phyloP scores from a whole-genome alignment of 2,888 invertebrate species.

The Colostygia pectinataria region DNA sequence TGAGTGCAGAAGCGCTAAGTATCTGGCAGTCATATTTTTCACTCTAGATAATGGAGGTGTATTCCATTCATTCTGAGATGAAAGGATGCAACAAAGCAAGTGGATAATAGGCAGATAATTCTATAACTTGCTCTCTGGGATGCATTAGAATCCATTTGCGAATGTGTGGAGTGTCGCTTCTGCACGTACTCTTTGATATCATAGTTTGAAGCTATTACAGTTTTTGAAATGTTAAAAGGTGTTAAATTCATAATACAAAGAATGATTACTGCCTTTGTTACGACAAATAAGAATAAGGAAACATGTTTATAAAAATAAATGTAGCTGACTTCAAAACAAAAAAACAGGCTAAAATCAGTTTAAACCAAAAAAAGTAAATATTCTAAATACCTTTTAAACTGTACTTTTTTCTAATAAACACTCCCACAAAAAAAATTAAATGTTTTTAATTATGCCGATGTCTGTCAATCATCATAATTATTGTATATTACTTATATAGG shows the following conservation, averaged over 20 bases:
- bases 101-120: slow-evolving; percentile 78
- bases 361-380: no score
- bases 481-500: no score
- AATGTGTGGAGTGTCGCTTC: slow-evolving; percentile 35
- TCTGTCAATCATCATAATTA: no score
- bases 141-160: slow-evolving; percentile 73
- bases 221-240: slow-evolving; percentile 11
- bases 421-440: no score
- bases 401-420: no score
- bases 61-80: slow-evolving; percentile 56
- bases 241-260: not conserved
- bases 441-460: no score
- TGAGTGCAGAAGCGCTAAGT: slow-evolving; percentile 21
- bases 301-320: no score
- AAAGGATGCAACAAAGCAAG: slow-evolving; percentile 74
- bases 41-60: slow-evolving; percentile 56
- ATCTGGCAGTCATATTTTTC: slow-evolving; percentile 44
- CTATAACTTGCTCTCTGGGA: slow-evolving; percentile 57
- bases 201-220: not conserved
- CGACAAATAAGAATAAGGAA: no score
- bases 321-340: no score
- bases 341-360: no score
- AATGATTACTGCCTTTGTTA: not conserved
- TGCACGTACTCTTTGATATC: slow-evolving; percentile 32
- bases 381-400: no score